phyloP scores from a whole-genome alignment of 2,797 vertebrate genomes.

The Tinamus major region DNA sequence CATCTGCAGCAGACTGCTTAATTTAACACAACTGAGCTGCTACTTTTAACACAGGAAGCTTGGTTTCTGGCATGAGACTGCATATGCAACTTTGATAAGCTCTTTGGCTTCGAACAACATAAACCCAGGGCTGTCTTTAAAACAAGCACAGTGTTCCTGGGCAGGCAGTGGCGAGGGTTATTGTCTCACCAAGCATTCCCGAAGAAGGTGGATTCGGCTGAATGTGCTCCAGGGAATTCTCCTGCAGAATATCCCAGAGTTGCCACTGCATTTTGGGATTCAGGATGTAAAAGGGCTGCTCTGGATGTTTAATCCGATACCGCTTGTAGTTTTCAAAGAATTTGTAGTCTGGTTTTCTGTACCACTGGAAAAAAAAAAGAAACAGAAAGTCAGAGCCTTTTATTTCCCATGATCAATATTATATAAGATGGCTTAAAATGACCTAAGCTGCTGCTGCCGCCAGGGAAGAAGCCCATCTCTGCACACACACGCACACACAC shows the following conservation, averaged over 20 bases:
- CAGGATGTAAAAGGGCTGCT: slow-evolving; percentile 84
- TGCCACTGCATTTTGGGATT: slow-evolving; percentile 84
- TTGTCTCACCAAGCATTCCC: slow-evolving; percentile 82
- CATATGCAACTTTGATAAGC: not conserved
- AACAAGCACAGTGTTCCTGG: not conserved
- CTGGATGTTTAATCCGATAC: slow-evolving; percentile 72
- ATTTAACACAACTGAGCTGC: not conserved
- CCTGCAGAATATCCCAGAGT: slow-evolving; percentile 84
- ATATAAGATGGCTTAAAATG: not conserved
- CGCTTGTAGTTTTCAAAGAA: slow-evolving; percentile 80
- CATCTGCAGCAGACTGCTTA: not conserved
- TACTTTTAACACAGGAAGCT: slow-evolving; percentile 4
- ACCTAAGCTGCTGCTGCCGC: not conserved
- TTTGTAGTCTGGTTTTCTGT: slow-evolving; percentile 80
- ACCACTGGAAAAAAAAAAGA: slow-evolving; percentile 80
- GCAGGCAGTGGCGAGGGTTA: not conserved
- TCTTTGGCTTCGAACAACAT: not conserved
- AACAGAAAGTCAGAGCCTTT: not conserved
- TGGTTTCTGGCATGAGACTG: not conserved
- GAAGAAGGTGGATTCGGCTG: slow-evolving; percentile 85
- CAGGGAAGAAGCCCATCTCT: not conserved
- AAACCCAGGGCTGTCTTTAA: not conserved
- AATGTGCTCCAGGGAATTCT: slow-evolving; percentile 81
- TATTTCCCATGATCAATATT: not conserved
- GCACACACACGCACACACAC: not conserved